Conservation (phyloP, 2,797 vertebrate species). For the Anas bahamensis region DNA sequence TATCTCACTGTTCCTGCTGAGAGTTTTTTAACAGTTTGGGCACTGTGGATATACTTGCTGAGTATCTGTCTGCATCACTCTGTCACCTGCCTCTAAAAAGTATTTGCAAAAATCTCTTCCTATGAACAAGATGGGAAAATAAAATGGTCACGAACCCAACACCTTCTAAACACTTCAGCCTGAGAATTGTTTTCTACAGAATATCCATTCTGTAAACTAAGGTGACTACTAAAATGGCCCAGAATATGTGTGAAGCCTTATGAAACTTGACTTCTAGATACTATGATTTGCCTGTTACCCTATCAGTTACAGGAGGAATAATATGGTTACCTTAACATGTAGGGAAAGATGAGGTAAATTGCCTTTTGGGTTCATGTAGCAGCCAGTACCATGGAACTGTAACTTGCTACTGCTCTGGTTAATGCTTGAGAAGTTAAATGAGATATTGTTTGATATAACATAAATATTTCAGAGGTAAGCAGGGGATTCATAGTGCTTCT, state of each 20-base stretch:
- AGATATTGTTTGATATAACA: not conserved
- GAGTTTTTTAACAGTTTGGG: not conserved
- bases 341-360: not conserved
- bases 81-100: not conserved
- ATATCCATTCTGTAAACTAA: not conserved
- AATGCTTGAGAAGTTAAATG: not conserved
- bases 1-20: not conserved
- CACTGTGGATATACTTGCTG: not conserved
- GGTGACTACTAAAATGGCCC: not conserved
- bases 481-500: not conserved
- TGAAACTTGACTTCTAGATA: not conserved
- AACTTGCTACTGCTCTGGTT: not conserved
- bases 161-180: not conserved
- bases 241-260: not conserved
- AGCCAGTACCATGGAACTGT: not conserved
- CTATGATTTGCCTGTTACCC: not conserved
- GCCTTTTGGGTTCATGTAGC: not conserved
- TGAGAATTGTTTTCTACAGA: too few relatives aligned
- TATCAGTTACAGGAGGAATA: not conserved
- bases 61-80: not conserved
- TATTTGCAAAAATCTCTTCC: not conserved
- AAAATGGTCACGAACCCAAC: not conserved
- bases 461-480: slow-evolving; percentile 8
- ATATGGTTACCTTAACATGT: not conserved
- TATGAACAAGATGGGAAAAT: not conserved